These are phyloP conservation scores for Eriocheir sinensis DNA, from an alignment of 1,140 invertebrate genomes.

Conservation along the genomic window DNA sequence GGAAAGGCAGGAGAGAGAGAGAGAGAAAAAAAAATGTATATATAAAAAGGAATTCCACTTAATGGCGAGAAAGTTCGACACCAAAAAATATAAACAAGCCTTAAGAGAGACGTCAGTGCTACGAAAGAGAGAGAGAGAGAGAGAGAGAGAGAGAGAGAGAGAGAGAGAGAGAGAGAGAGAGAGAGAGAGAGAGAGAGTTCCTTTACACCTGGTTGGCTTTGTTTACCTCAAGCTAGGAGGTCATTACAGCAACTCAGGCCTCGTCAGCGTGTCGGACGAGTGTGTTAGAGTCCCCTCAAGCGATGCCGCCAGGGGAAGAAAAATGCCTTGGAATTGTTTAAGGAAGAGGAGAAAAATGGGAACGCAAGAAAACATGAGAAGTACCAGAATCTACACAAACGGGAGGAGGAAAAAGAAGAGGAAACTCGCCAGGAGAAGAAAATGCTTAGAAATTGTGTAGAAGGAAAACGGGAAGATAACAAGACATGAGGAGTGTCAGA, in stretches of 20 bases:
- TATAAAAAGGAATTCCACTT: too few species aligned
- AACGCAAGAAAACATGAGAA: not conserved
- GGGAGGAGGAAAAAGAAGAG: too few species aligned
- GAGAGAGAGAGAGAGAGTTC: not conserved
- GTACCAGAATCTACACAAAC: too few species aligned
- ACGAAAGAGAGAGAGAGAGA: not conserved
- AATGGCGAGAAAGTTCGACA: not conserved
- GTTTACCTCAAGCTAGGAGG: not conserved
- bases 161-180: not conserved
- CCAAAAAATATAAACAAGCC: not conserved
- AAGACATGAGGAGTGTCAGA: not conserved
- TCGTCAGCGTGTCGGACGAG: too few species aligned
- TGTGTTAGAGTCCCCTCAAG: too few species aligned
- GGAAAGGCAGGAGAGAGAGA: not conserved
- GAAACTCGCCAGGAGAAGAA: not conserved
- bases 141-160: constrained; percentile 2
- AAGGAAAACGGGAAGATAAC: not conserved
- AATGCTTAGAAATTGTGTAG: not conserved
- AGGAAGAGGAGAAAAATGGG: not conserved
- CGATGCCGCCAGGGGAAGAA: too few species aligned
- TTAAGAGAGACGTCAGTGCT: not conserved
- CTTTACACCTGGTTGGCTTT: not conserved
- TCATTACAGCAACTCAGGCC: not conserved
- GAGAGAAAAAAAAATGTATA: too few species aligned
- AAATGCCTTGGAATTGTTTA: too few species aligned